Evolutionary conservation across 2,888 invertebrate genomes (phyloP).

Genomic region (Hyppa rectilinea): DNA sequence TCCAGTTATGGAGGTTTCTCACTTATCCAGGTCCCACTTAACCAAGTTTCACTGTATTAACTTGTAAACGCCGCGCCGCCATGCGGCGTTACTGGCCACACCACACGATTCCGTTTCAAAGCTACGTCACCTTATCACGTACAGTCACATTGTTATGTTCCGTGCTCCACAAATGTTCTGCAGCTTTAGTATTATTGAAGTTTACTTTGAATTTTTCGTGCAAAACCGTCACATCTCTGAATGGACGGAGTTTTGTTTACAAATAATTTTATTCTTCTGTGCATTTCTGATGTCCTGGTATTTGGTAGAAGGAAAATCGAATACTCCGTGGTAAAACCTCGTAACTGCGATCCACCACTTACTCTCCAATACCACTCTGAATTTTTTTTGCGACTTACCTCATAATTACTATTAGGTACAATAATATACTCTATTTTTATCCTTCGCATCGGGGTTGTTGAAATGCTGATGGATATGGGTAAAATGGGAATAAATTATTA

Average conservation of each 20-base stretch:
- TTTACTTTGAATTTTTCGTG: constrained; percentile 39
- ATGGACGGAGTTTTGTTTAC: background rate
- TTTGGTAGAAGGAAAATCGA: constrained; percentile 2
- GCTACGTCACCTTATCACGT: constrained; percentile 4
- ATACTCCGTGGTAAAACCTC: constrained; percentile 25
- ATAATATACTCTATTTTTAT: no score
- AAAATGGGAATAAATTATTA: no score
- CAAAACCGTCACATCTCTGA: constrained; percentile 19
- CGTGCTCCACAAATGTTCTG: constrained; percentile 17
- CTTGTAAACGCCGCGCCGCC: background rate
- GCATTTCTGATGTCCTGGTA: constrained; percentile 27
- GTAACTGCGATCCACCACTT: no score
- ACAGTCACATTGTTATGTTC: background rate
- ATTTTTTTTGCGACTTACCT: no score
- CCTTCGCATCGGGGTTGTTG: no score
- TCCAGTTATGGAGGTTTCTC: no score
- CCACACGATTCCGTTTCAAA: background rate
- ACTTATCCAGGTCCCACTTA: no score
- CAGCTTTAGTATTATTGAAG: constrained; percentile 31
- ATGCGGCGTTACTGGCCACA: background rate
- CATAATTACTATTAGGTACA: no score
- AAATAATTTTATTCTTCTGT: background rate
- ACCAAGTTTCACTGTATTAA: no score
- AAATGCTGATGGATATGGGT: no score
- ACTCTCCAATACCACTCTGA: no score